Percentiles rank a stretch among this genome's conserved stretches.
These are phyloP conservation scores for Heliothis peltigera DNA, from an alignment of 2,888 invertebrate species.

Conservation along the genomic window DNA sequence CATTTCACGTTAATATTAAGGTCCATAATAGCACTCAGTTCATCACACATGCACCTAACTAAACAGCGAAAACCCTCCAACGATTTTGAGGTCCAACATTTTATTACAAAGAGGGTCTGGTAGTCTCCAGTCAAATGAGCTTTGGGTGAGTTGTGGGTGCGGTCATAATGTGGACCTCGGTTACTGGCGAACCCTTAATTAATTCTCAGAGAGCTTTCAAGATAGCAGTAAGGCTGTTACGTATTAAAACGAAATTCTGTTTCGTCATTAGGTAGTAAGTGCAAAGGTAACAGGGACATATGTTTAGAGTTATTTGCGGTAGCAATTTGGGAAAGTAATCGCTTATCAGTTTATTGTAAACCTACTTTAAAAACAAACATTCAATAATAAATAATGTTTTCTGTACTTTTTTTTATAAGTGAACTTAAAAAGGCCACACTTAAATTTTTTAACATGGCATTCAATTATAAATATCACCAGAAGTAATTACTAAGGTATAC, in stretches of 20 bases:
- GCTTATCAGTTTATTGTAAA: too few relatives aligned
- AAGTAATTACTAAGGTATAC: too few relatives aligned
- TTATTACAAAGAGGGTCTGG: constrained; percentile 63
- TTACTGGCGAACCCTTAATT: constrained; percentile 66
- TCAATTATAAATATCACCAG: too few relatives aligned
- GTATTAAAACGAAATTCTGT: constrained; percentile 44
- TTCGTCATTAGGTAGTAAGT: constrained; percentile 29
- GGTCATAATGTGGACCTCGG: constrained; percentile 67
- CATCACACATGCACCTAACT: constrained; percentile 37
- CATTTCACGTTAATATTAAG: not conserved
- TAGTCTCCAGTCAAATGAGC: constrained; percentile 58
- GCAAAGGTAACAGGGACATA: constrained; percentile 31
- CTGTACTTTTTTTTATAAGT: too few relatives aligned
- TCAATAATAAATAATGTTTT: too few relatives aligned
- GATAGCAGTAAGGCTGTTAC: constrained; percentile 31
- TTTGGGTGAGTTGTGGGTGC: constrained; percentile 60
- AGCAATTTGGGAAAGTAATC: not conserved
- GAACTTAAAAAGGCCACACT: too few relatives aligned
- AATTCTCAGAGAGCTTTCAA: constrained; percentile 59
- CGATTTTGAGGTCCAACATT: constrained; percentile 62
- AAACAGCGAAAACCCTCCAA: constrained; percentile 39
- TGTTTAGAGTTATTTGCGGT: constrained; percentile 1
- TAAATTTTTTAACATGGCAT: too few relatives aligned
- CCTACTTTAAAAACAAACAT: too few relatives aligned
- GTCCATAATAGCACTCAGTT: constrained; percentile 20